Evolutionary conservation across 2,888 invertebrate genomes (phyloP).

Genomic region (Platycnemis pennipes): DNA sequence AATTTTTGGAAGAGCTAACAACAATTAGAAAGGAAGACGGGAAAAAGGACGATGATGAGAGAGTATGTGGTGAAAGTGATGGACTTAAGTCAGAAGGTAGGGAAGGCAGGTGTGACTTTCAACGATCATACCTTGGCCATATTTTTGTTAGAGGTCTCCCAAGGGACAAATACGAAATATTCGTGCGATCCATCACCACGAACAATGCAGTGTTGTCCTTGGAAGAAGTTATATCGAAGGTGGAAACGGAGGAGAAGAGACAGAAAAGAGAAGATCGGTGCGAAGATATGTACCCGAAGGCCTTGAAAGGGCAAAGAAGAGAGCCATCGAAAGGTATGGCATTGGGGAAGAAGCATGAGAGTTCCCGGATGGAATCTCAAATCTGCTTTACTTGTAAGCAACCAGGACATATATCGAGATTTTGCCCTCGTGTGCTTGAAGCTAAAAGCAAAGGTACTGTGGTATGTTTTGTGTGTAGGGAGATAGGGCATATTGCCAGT

Average conservation of each 20-base stretch:
- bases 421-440: no score
- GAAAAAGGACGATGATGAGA: slow-evolving; percentile 29
- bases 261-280: not conserved
- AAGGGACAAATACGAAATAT: slow-evolving; percentile 38
- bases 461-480: no score
- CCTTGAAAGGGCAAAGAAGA: not conserved
- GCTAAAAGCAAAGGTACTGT: no score
- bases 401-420: not conserved
- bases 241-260: slow-evolving; percentile 33
- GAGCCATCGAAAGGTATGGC: not conserved
- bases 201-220: not conserved
- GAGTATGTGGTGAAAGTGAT: not conserved
- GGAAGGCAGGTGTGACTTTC: not conserved
- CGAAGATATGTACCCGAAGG: not conserved
- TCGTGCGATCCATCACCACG: not conserved
- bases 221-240: not conserved
- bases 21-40: not conserved
- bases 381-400: not conserved
- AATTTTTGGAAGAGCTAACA: not conserved
- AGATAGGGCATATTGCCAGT: no score
- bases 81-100: not conserved
- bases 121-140: not conserved
- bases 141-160: not conserved
- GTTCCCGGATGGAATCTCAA: not conserved
- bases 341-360: no score